These are phyloP conservation scores for Bagarius yarrelli DNA, from an alignment of 2,113 vertebrate species.

Conservation along the genomic window DNA sequence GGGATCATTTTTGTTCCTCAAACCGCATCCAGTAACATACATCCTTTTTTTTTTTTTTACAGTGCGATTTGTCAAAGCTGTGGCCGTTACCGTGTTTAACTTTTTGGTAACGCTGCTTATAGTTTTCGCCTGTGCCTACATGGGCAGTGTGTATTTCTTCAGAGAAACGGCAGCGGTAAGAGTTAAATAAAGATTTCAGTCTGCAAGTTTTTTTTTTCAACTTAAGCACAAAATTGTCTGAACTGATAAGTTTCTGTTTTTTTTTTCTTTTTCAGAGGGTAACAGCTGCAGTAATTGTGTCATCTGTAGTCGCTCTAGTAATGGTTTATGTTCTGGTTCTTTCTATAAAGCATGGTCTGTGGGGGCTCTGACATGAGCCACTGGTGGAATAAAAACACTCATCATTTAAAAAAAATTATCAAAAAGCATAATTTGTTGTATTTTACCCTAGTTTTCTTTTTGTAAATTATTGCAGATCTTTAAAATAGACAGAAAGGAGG, in stretches of 20 bases:
- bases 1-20: background rate
- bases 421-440: background rate
- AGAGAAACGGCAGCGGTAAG: conserved; percentile 83
- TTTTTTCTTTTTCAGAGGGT: conserved; percentile 71
- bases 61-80: conserved; percentile 85
- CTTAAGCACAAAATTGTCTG: background rate
- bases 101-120: conserved; percentile 90
- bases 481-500: no score
- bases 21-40: no score
- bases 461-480: background rate
- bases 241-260: background rate
- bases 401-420: no score
- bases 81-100: conserved; percentile 88
- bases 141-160: conserved; percentile 93
- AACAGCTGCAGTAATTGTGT: conserved; percentile 84
- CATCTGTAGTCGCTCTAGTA: conserved; percentile 91
- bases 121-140: conserved; percentile 86
- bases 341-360: conserved; percentile 88
- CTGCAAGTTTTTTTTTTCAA: background rate
- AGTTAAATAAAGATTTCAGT: background rate
- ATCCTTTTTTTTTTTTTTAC: conserved; percentile 42
- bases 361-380: conserved; percentile 72
- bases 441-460: background rate
- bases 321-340: conserved; percentile 93
- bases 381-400: background rate